Percentiles rank a stretch among this genome's conserved stretches.
These are phyloP conservation scores for Ptychoptera albimana DNA, from an alignment of 2,888 invertebrate species.

Conservation along the genomic window DNA sequence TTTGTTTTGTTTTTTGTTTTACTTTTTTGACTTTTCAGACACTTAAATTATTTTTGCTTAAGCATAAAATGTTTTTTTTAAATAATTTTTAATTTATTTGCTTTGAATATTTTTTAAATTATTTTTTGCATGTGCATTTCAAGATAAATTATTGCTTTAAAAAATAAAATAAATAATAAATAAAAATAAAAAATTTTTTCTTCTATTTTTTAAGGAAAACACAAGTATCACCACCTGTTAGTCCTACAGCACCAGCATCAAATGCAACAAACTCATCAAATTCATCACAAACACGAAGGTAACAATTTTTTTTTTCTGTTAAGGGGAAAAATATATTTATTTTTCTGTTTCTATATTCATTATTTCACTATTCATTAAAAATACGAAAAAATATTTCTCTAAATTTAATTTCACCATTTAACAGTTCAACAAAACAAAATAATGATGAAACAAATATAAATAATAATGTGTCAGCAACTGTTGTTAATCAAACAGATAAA, in stretches of 20 bases:
- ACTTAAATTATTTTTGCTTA: not conserved
- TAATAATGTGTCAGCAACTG: conserved; percentile 10
- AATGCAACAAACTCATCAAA: conserved; percentile 17
- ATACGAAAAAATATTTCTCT: no score
- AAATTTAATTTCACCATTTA: no score
- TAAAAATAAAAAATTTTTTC: not conserved
- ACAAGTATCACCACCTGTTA: conserved; percentile 24
- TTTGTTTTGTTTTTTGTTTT: conserved; percentile 2
- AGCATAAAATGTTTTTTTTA: not conserved
- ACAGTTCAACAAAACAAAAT: no score
- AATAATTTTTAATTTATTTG: not conserved
- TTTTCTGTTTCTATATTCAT: no score
- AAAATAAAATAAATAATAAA: not conserved
- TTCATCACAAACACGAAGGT: conserved; percentile 14
- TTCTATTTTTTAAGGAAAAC: conserved; percentile 15
- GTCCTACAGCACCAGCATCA: conserved; percentile 17
- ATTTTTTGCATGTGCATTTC: not conserved
- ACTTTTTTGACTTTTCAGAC: not conserved
- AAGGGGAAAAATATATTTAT: not conserved
- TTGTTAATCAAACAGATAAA: no score
- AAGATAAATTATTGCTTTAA: not conserved
- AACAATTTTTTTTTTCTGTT: conserved; percentile 4
- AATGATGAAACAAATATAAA: conserved; percentile 7
- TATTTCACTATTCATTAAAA: no score
- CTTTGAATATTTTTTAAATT: not conserved